Conservation (phyloP, 53 echinoderm and acorn worm species). For the Mesocentrotus franciscanus region DNA sequence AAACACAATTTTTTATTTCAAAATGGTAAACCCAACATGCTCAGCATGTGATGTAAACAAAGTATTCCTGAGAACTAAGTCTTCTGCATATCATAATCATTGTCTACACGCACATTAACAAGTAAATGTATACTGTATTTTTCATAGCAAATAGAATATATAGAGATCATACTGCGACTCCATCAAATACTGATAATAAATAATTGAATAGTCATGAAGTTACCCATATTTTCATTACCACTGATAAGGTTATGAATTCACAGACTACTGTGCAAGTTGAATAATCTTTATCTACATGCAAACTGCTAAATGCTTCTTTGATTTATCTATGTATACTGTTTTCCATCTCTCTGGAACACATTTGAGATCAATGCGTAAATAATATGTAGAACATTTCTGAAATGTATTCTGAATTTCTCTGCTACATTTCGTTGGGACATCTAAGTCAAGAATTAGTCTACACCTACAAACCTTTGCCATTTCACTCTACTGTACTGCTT, state of each 20-base stretch:
- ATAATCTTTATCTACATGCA: neutral
- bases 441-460: too few species aligned
- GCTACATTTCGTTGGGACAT: too few species aligned
- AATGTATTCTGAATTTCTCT: too few species aligned
- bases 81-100: neutral
- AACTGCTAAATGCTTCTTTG: neutral
- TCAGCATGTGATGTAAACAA: conserved; percentile 5
- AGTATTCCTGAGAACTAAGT: neutral
- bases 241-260: neutral
- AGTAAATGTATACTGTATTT: neutral
- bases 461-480: too few species aligned
- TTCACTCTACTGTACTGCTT: too few species aligned
- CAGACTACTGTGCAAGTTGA: neutral
- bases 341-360: neutral
- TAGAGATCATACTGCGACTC: neutral
- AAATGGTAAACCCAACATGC: neutral
- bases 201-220: neutral
- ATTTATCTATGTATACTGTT: neutral
- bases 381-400: too few species aligned
- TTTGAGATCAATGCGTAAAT: too few species aligned
- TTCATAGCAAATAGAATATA: neutral
- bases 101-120: neutral
- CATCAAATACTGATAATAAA: neutral
- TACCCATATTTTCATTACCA: neutral
- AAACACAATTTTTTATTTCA: too few species aligned